These are phyloP conservation scores for Gambusia holbrooki DNA, from an alignment of 2,113 vertebrate species.

Conservation along the genomic window DNA sequence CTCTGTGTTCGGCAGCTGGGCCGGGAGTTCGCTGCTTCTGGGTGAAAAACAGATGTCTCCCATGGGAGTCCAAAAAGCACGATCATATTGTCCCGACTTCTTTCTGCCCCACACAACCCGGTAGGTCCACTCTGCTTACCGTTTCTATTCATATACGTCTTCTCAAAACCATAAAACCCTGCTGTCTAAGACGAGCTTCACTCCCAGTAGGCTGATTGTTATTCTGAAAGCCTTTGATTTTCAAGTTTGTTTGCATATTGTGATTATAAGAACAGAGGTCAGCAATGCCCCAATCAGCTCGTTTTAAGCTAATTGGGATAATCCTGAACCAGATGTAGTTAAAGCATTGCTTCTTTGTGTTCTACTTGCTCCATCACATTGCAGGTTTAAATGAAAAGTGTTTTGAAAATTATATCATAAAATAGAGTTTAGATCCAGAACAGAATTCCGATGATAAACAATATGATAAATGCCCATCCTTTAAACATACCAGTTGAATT, in stretches of 20 bases:
- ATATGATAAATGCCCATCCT: too few species aligned
- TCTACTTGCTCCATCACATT: conserved; percentile 1
- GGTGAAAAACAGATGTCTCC: conserved; percentile 71
- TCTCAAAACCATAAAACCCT: background rate
- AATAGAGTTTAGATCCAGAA: too few species aligned
- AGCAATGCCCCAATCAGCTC: conserved; percentile 53
- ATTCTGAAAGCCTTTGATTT: conserved; percentile 26
- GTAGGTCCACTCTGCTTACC: conserved; percentile 58
- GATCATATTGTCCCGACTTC: conserved; percentile 75
- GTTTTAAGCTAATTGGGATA: conserved; percentile 56
- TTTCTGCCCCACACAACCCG: conserved; percentile 80
- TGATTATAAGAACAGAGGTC: conserved; percentile 68
- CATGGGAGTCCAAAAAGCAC: conserved; percentile 78
- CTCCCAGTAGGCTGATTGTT: conserved; percentile 13
- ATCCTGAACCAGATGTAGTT: conserved; percentile 32
- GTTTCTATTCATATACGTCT: background rate
- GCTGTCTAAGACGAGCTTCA: background rate
- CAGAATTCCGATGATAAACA: too few species aligned
- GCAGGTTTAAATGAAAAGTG: conserved; percentile 13
- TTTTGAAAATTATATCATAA: conserved; percentile 1
- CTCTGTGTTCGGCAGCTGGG: conserved; percentile 69
- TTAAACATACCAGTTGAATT: too few species aligned
- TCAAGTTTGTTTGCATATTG: conserved; percentile 55
- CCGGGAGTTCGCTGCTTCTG: conserved; percentile 84
- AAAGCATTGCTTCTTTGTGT: conserved; percentile 8